Evolutionary conservation across 1,140 invertebrate genomes (phyloP).

Genomic region (Leptinotarsa defecta): DNA sequence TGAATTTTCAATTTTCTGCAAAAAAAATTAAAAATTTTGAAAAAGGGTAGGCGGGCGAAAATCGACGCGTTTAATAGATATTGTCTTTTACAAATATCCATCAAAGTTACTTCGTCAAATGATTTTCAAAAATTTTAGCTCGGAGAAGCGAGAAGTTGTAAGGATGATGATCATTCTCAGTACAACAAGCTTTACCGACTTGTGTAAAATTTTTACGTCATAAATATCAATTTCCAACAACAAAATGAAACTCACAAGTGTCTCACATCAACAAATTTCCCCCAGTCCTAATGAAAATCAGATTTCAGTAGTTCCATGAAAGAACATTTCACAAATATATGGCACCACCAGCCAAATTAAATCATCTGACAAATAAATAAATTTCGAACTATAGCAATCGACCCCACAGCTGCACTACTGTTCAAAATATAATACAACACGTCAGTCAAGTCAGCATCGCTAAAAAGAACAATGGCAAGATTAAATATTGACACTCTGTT

Average conservation of each 20-base stretch:
- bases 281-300: conserved; percentile 48
- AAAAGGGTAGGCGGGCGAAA: no score
- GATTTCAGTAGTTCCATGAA: conserved; percentile 32
- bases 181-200: not conserved
- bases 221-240: no score
- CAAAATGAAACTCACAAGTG: no score
- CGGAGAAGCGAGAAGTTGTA: no score
- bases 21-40: no score
- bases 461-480: conserved; percentile 25
- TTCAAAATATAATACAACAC: not conserved
- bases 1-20: no score
- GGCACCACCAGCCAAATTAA: not conserved
- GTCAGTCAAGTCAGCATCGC: not conserved
- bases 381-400: not conserved
- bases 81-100: no score
- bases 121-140: no score
- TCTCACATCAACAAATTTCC: no score
- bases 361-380: not conserved
- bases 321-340: conserved; percentile 1
- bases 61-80: no score
- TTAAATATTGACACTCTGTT: conserved; percentile 59
- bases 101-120: no score
- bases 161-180: not conserved
- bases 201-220: no score
- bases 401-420: not conserved